Evolutionary conservation across 2,888 invertebrate species (phyloP).

Genomic region (Stenoptilia bipunctidactyla): DNA sequence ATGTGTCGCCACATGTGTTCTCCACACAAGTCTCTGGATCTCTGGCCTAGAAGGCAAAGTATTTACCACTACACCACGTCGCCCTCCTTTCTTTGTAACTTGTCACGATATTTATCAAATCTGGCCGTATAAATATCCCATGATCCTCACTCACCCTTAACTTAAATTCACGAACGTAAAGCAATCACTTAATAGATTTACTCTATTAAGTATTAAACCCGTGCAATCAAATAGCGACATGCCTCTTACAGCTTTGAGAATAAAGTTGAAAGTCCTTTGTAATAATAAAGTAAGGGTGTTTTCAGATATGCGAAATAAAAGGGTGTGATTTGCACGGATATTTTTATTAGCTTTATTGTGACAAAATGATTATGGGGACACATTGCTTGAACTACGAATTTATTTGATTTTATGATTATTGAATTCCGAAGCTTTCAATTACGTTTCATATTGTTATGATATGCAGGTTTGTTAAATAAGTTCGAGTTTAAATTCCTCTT

Average conservation of each 20-base stretch:
- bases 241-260: constrained; percentile 11
- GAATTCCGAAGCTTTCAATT: too few species aligned
- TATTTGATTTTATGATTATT: not conserved
- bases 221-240: constrained; percentile 10
- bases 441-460: too few species aligned
- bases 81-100: too few species aligned
- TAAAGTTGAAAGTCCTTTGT: constrained; percentile 13
- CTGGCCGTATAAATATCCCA: too few species aligned
- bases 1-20: too few species aligned
- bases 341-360: constrained; percentile 57
- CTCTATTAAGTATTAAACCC: constrained; percentile 28
- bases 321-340: constrained; percentile 60
- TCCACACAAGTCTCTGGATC: too few species aligned
- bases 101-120: too few species aligned
- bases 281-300: constrained; percentile 8
- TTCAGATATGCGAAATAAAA: constrained; percentile 32
- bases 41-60: too few species aligned
- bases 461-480: too few species aligned
- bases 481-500: too few species aligned
- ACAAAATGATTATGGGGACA: constrained; percentile 35
- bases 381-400: not conserved
- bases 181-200: constrained; percentile 62
- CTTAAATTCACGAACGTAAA: constrained; percentile 3
- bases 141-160: too few species aligned
- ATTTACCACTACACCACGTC: too few species aligned